Evolutionary conservation across 2,888 invertebrate species (phyloP), one percentile per base, ranked within the genome.

Genomic region (Conus canariensis): DNA sequence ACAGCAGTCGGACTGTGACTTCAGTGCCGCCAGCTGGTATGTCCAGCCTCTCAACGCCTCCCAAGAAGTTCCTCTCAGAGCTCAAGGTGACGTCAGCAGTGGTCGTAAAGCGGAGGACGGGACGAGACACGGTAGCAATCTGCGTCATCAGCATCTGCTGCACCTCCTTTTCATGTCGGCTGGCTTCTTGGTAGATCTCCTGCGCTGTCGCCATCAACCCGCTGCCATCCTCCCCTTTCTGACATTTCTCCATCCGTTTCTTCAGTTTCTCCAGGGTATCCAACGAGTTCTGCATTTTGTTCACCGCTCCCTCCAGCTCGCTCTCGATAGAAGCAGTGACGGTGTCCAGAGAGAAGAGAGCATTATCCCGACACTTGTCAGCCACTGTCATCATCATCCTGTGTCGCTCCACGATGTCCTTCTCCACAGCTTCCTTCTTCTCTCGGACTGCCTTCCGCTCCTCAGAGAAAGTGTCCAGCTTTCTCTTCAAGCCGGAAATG

Each of bases 281-380:
- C 86, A 86, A 9, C 7, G 45, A 67, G 22, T 45, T 86, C 67
- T 86, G 86, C 86, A 64, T 12, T n/a, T 22, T 22, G 45, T 19
- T 67, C 25, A 45, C 19, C 5, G 30, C 45, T 9, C 60, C n/a
- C 60, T 45, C 45, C 64, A 86, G 64, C 45, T 30, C 30, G 86
- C 86, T 86, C 45, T 67, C 67, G 19, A 67, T 67, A 25, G 86
- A 64, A 25, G 86, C 86, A 2, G 19, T 67, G 14, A 86, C 86
- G 9, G 86, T 86, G 86, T 86, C 64, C 25, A 86, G 67, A 19
- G 86, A 86, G 86, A 64, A 64, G 64, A 86, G 67, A 19, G 86
- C 64, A 5, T 86, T 67, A 19, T 86, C 64, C 3, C 86, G 64
- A 45, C 86, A 86, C 45, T 67, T 86, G 86, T 86, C 86, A 22